Base-by-base conservation (phyloP, 2,113 vertebrate genomes). In the Plotosus lineatus region DNA sequence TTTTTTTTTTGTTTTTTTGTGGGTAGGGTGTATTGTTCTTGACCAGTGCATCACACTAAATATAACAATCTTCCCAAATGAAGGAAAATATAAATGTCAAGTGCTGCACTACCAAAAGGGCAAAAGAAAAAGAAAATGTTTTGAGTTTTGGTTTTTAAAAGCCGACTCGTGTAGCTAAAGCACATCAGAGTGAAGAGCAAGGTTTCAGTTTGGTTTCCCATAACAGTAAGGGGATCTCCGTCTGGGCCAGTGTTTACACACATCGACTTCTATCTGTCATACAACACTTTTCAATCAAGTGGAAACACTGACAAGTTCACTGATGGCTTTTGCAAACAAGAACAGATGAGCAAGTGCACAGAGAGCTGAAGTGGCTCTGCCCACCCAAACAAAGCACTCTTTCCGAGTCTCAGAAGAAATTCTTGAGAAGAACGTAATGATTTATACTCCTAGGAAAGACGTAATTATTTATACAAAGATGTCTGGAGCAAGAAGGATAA, bases 191-290 rank as follows among this genome's bases (percentile, higher is more conserved):
- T 21, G 21, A 42, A 80, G 56, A 58, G 53, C 42, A 60, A 15
- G 33, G 36, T 80, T 77, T 84, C 44, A 73, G 55, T 53, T 50
- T 48, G 68, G 75, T 65, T 77, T 73, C 65, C 73, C 40, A 36
- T 53, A 76, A 65, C 42, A 65, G 55, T 81, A 76, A 72, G 53
- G 14, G 72, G 65, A 65, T 63, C 73, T 61, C 46, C 74, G 11
- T 80, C 69, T 31, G 21, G 69, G 63, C 63, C 71, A 19, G 11
- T 63, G 82, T 84, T 80, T 60, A 79, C 31, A 75, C 60, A 44
- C 21, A 75, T 21, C 12, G 11, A 75, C 40, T 75, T 78, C n/a
- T 75, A 74, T 78, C 72, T 75, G 61, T 40, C 63, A 56, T 48
- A 83, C 44, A 44, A 42, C 26, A 19, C 56, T 80, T 72, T 80